Conservation (phyloP, 92 coral and sea anemone genomes). For the Porites lobata region DNA sequence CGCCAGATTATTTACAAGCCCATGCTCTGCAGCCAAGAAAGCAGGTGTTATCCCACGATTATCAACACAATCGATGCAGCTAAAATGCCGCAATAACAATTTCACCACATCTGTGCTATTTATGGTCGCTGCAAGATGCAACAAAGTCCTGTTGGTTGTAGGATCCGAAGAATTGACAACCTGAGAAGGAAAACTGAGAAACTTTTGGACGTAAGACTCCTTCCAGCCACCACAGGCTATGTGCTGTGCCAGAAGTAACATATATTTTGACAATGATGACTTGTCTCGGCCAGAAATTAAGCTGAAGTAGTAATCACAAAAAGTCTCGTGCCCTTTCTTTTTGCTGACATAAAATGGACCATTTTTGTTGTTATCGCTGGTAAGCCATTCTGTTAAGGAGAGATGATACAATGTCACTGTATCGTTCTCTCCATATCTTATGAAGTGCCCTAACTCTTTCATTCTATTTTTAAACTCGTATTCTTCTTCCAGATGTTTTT, state of each 20-base stretch:
- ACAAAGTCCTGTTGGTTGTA: constrained; percentile 37
- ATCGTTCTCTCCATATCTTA: constrained; percentile 32
- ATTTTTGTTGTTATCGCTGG: constrained; percentile 44
- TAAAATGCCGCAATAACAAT: constrained; percentile 56
- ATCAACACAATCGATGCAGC: constrained; percentile 54
- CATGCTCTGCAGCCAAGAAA: too few relatives aligned
- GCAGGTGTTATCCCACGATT: constrained; percentile 21
- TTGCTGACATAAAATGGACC: constrained; percentile 35
- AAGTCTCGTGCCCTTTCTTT: constrained; percentile 38
- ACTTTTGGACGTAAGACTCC: constrained; percentile 32
- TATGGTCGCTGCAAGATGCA: constrained; percentile 70
- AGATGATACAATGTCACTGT: constrained; percentile 60
- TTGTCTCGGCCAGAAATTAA: constrained; percentile 11
- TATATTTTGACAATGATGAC: constrained; percentile 1
- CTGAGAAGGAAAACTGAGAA: neutral
- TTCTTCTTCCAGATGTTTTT: constrained; percentile 38
- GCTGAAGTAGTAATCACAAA: constrained; percentile 32
- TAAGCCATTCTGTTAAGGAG: constrained; percentile 28
- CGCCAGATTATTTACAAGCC: constrained; percentile 51
- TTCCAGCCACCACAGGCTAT: constrained; percentile 47
- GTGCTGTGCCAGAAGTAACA: constrained; percentile 39
- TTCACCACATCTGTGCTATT: constrained; percentile 37
- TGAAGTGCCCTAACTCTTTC: constrained; percentile 47
- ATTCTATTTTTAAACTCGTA: neutral
- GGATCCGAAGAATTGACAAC: constrained; percentile 39